phyloP scores from a whole-genome alignment of 2,888 invertebrate species.

The Campoplex capitator region DNA sequence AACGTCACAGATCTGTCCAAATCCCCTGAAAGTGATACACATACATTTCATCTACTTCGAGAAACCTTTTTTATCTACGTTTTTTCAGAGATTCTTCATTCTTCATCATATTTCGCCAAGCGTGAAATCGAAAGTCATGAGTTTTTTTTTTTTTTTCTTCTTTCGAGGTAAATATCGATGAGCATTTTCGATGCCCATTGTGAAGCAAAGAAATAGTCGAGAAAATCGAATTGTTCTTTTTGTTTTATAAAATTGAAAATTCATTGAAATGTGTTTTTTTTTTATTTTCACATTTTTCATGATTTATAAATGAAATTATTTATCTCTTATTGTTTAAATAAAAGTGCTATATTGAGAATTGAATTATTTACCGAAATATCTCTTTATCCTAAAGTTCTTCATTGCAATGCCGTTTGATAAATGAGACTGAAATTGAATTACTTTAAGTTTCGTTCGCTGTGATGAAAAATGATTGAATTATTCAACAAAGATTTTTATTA shows the following conservation, averaged over 20 bases:
- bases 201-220: no score
- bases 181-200: not conserved
- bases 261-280: no score
- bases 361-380: not conserved
- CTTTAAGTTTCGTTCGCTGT: not conserved
- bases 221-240: no score
- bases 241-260: no score
- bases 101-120: not conserved
- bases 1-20: not conserved
- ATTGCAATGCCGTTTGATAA: conserved; percentile 11
- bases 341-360: not conserved
- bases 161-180: not conserved
- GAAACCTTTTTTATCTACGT: conserved; percentile 6
- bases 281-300: not conserved
- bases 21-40: not conserved
- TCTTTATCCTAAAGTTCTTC: not conserved
- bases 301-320: not conserved
- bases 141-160: no score
- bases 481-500: not conserved
- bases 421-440: not conserved
- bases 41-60: conserved; percentile 22
- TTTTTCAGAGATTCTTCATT: not conserved
- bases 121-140: not conserved
- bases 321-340: not conserved
- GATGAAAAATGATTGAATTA: conserved; percentile 24